A percentile compares a stretch with the other conserved stretches of the same genome.
phyloP scores from a whole-genome alignment of 2,888 invertebrate species.

The Cistogaster globosa region DNA sequence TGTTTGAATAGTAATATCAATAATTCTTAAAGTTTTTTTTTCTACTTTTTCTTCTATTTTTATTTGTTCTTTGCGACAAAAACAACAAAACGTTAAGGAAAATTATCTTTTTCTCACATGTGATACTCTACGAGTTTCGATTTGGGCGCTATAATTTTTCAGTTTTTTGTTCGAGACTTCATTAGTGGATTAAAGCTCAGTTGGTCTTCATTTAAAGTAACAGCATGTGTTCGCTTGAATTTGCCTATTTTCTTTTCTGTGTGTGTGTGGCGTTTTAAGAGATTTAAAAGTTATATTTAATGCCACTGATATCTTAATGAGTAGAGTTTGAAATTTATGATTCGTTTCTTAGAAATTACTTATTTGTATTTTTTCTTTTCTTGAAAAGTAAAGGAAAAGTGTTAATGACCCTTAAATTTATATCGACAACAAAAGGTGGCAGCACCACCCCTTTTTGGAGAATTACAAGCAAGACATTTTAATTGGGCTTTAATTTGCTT shows the following conservation, averaged over 20 bases:
- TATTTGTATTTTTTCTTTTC: constrained; percentile 2
- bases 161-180: constrained; percentile 26
- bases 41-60: constrained; percentile 20
- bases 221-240: background rate
- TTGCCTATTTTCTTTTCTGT: background rate
- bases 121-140: background rate
- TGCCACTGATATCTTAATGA: constrained; percentile 68
- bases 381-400: constrained; percentile 9
- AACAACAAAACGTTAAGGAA: constrained; percentile 18
- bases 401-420: constrained; percentile 39
- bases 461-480: background rate
- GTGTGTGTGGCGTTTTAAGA: constrained; percentile 16
- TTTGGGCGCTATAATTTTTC: constrained; percentile 45
- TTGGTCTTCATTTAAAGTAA: constrained; percentile 43
- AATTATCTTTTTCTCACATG: constrained; percentile 40
- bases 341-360: constrained; percentile 16
- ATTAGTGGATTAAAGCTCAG: constrained; percentile 65
- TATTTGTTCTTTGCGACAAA: background rate
- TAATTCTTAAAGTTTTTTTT: constrained; percentile 61
- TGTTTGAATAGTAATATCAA: constrained; percentile 69
- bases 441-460: constrained; percentile 7
- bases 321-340: constrained; percentile 59
- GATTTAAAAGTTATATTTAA: constrained; percentile 31
- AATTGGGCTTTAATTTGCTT: constrained; percentile 28
- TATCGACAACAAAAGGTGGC: background rate